Base-by-base conservation (phyloP, 2,888 invertebrate species). In the Xanthostigma xanthostigma region DNA sequence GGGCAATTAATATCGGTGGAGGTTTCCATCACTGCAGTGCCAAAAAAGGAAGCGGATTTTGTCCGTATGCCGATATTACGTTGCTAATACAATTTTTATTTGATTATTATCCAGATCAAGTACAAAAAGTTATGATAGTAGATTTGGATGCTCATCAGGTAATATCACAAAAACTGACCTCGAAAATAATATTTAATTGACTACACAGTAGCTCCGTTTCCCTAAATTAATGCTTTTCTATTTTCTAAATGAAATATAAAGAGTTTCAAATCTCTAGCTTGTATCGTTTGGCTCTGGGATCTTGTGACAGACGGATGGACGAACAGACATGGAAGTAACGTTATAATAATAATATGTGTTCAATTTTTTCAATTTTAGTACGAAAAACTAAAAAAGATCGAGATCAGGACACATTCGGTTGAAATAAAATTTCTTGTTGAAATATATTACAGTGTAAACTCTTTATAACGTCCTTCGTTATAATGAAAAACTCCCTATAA, bases 61-160 rank as follows among this genome's bases (percentile, higher is more conserved):
- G 92, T 66, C 80, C 84, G 0, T 93, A 92, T 62, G 92, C 92
- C 0, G 91, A 91, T 61, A 90, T 93, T 44, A 85, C 89, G 0
- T 68, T 93, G 55, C 69, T 88, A 9, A 74, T 92, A 41, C 71
- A 75, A 49, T 81, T 80, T 60, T 66, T 89, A 10, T 73, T 86
- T 53, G 65, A 71, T 17, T 63, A 69, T 53, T 70, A 74, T 49
- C 62, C 71, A 2, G 62, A 64, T 41, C 60, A 63, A 44, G 73
- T 84, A 35, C 74, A 77, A 64, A 84, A 73, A 39, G 77, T 81
- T 2, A 85, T 93, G 86, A 90, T 93, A 58, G 76, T 93, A 8
- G 93, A 93, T 65, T 71, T 93, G 60, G 92, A 93, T 69, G 92
- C 92, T 3, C 93, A 93, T 69, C 92, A 93, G 76, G 85, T 83